Conservation (phyloP, 1,140 invertebrate genomes). For the Plutomurus gul region DNA sequence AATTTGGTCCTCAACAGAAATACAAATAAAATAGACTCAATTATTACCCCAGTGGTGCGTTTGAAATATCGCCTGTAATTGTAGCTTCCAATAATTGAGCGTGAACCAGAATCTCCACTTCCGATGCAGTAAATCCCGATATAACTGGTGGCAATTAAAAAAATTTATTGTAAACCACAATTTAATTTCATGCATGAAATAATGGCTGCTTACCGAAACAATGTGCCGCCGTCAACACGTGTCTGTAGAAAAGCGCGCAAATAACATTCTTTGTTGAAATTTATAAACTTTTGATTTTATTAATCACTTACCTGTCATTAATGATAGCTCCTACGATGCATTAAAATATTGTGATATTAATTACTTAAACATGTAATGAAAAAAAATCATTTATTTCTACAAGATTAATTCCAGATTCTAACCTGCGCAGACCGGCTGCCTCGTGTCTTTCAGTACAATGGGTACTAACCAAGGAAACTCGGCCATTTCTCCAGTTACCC, state of each 20-base stretch:
- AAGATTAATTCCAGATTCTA: not conserved
- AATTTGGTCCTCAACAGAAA: too few species aligned
- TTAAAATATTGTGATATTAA: not conserved
- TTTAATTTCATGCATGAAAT: not conserved
- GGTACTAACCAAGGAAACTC: conserved; percentile 39
- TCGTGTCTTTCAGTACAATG: conserved; percentile 7
- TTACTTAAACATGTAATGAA: too few species aligned
- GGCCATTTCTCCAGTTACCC: not conserved
- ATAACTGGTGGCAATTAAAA: not conserved
- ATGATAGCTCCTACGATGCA: not conserved
- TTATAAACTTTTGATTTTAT: too few species aligned
- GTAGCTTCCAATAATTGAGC: not conserved
- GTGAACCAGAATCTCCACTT: not conserved
- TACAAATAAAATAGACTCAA: too few species aligned
- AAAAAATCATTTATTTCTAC: not conserved
- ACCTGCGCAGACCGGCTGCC: conserved; percentile 18
- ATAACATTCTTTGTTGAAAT: too few species aligned
- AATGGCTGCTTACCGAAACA: not conserved
- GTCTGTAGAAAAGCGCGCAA: too few species aligned
- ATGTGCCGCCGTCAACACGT: not conserved
- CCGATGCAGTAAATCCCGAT: not conserved
- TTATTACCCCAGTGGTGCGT: not conserved
- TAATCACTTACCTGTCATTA: not conserved
- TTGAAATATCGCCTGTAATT: not conserved
- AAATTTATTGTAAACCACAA: not conserved